phyloP scores from a whole-genome alignment of 2,888 invertebrate species.

The Hypena proboscidalis region DNA sequence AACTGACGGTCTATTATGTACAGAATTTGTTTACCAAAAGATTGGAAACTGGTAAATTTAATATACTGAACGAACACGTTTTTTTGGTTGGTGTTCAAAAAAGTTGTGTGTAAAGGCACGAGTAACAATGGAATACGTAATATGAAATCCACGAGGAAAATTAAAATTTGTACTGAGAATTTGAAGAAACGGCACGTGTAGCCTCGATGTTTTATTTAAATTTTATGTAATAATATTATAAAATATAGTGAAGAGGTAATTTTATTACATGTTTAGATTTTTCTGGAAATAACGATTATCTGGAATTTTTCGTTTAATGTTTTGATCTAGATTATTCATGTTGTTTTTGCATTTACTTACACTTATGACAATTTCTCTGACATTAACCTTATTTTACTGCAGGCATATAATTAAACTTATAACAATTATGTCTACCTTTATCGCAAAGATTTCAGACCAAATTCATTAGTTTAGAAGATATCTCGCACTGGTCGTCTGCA shows the following conservation, averaged over 20 bases:
- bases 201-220: conserved; percentile 10
- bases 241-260: conserved; percentile 18
- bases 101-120: conserved; percentile 25
- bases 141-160: conserved; percentile 22
- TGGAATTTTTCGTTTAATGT: conserved; percentile 1
- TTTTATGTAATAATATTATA: conserved; percentile 12
- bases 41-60: conserved; percentile 38
- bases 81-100: conserved; percentile 34
- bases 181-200: conserved; percentile 29
- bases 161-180: conserved; percentile 21
- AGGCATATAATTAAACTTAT: too few relatives aligned
- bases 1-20: conserved; percentile 49
- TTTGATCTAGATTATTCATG: background rate
- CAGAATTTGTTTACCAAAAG: conserved; percentile 48
- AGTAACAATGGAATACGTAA: conserved; percentile 23
- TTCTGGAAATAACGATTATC: conserved; percentile 18
- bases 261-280: conserved; percentile 14
- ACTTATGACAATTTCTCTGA: background rate
- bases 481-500: too few relatives aligned
- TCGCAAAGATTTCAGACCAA: too few relatives aligned
- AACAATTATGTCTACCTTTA: too few relatives aligned
- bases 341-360: background rate
- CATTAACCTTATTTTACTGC: too few relatives aligned
- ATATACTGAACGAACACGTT: conserved; percentile 39
- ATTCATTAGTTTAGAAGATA: too few relatives aligned